Base-by-base conservation (phyloP, 2,888 invertebrate genomes). In the Nomada ferruginata region DNA sequence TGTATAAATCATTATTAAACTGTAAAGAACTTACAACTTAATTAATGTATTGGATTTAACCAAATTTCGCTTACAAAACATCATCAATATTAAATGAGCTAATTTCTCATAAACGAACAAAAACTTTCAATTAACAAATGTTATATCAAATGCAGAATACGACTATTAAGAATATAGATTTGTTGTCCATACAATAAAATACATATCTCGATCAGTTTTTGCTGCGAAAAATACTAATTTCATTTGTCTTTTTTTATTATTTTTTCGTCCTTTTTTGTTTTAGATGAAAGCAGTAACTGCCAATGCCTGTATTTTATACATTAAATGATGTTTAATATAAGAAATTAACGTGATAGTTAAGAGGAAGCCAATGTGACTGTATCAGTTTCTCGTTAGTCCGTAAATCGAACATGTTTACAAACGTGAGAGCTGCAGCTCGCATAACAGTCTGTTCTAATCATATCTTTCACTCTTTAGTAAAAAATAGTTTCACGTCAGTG, bases 1-100 rank as follows among this genome's bases (percentile, higher is more conserved):
- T 91, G 87, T 85, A 87, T 85, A 85, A 82, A 86, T 87, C 84
- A 85, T 86, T 84, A 87, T 79, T 88, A 88, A 85, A 86, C 78
- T 81, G 74, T 79, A 80, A 85, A 78, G 52, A 82, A 70, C 42
- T 80, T 73, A 73, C 76, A 82, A 86, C 84, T 87, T 84, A 79
- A 80, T 88, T 85, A 90, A 89, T 80, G 70, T 72, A 60, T 69
- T 82, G 52, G 44, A 44, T 59, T 88, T 66, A 65, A 83, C 60
- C 79, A 84, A 86, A 87, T 82, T 77, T 60, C 52, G 47, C 79
- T 69, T n/a, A 42, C 23, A 57, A 74, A 64, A 68, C n/a, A 73
- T 29, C 63, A 57, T 75, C 55, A 36, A 64, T 72, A 64, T 65
- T 55, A 53, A 65, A 63, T 10, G 29, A 44, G 20, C 26, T 42